These are phyloP conservation scores for Aegithalos caudatus DNA, from an alignment of 2,113 vertebrate genomes.

Conservation along the genomic window DNA sequence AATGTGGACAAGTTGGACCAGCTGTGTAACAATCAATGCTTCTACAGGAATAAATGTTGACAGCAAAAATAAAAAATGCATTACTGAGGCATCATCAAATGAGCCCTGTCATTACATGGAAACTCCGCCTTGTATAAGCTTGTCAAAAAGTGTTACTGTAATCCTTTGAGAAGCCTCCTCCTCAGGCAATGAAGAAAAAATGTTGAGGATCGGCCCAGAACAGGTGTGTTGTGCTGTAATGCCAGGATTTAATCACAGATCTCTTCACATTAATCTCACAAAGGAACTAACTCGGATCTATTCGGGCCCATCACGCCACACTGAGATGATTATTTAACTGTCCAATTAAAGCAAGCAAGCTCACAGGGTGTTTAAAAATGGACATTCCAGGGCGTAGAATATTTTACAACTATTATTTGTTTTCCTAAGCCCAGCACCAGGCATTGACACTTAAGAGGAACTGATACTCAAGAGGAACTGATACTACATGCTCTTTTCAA, in stretches of 20 bases:
- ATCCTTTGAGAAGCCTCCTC: constrained; percentile 79
- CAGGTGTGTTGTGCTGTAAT: constrained; percentile 73
- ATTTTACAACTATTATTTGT: constrained; percentile 56
- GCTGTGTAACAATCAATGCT: constrained; percentile 71
- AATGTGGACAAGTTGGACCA: constrained; percentile 71
- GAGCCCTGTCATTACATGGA: constrained; percentile 71
- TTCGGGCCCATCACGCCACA: constrained; percentile 52
- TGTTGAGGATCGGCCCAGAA: constrained; percentile 51
- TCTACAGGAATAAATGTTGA: constrained; percentile 79
- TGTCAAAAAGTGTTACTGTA: constrained; percentile 88
- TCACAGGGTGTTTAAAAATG: constrained; percentile 45
- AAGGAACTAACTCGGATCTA: constrained; percentile 60
- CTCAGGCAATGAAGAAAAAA: constrained; percentile 73
- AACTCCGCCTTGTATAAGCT: constrained; percentile 77
- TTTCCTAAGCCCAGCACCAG: constrained; percentile 18
- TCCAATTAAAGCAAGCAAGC: constrained; percentile 51
- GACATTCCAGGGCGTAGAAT: constrained; percentile 28
- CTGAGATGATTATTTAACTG: constrained; percentile 65
- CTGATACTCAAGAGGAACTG: constrained; percentile 6
- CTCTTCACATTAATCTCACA: constrained; percentile 73
- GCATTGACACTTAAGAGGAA: background rate
- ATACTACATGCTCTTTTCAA: background rate
- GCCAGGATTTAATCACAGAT: constrained; percentile 67
- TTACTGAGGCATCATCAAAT: constrained; percentile 71
- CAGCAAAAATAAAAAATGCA: constrained; percentile 79